Evolutionary conservation across 2,888 invertebrate species (phyloP), one percentile per base, ranked within the genome.

Genomic region (Acleris holmiana): DNA sequence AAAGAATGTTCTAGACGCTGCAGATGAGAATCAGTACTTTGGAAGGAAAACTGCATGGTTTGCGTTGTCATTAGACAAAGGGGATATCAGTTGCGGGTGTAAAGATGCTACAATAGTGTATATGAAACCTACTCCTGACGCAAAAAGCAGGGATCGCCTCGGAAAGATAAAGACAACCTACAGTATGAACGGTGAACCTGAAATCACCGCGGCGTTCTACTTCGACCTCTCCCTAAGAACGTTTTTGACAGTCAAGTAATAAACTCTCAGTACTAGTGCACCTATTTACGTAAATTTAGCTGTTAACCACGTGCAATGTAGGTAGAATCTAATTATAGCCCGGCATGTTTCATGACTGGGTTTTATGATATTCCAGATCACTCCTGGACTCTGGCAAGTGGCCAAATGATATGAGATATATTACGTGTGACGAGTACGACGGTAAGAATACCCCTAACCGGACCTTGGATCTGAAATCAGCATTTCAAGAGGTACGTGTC

Each of bases 21-120:
- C 96, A 0, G 95, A 96, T 67, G 93, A 94, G 51, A 94, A 96
- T 48, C 94, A 95, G 68, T 97, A 96, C 80, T 97, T 97, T 76
- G 97, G 96, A 17, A 93, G 95, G 65, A 97, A 98, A 85, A 97
- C 96, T 71, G 97, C 97, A 50, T 98, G 98, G 98, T 96, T 97
- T 82, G 95, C 96, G 3, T 92, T 98, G 29, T 96, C 96, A 0
- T 94, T 97, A 82, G 95, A 95, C 69, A 95, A 95, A 74, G 96
- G 96, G 0, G 95, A 95, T 71, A 91, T 97, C 2, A 94, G 94
- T 66, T 97, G 97, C 75, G 94, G 94, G 55, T 96, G 97, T 78
- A 94, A 94, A 73, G 97, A 97, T 83, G 95, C 97, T 0, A 95
- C 96, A 0, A 93, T 97, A 15, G 93, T 97, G 71, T 96, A 95